phyloP scores from a whole-genome alignment of 2,113 vertebrate genomes.

The Danionella cerebrum region DNA sequence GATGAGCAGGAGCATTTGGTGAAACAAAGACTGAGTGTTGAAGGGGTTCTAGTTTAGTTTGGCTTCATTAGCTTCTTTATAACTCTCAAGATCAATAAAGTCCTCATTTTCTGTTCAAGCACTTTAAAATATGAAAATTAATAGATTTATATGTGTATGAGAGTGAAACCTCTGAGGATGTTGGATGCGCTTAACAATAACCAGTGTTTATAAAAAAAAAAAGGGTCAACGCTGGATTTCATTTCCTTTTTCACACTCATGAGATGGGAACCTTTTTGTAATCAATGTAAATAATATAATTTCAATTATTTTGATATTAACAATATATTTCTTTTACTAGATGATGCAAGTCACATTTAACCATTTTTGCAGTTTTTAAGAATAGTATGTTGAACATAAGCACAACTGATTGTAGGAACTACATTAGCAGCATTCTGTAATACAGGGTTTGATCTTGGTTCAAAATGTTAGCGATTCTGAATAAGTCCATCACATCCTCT shows the following conservation, averaged over 20 bases:
- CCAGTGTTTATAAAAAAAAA: neutral
- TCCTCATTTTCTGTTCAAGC: slow-evolving; percentile 1
- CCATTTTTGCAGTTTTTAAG: slow-evolving; percentile 17
- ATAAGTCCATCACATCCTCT: neutral
- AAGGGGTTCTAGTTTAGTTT: slow-evolving; percentile 15
- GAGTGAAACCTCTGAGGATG: neutral
- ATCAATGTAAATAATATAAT: slow-evolving; percentile 67
- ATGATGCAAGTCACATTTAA: slow-evolving; percentile 25
- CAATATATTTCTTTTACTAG: slow-evolving; percentile 63
- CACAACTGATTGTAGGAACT: slow-evolving; percentile 22
- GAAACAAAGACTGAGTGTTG: neutral
- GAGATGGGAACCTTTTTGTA: slow-evolving; percentile 55
- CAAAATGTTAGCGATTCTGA: too few relatives aligned
- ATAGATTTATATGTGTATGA: slow-evolving; percentile 5
- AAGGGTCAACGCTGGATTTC: neutral
- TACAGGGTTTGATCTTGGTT: neutral
- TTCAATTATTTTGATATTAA: slow-evolving; percentile 71
- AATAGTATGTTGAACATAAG: slow-evolving; percentile 22
- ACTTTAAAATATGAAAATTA: neutral
- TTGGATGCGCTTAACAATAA: neutral
- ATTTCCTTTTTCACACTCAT: neutral
- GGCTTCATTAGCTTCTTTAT: slow-evolving; percentile 9
- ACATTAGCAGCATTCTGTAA: neutral
- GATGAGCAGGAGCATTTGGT: slow-evolving; percentile 7
- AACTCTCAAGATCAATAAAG: slow-evolving; percentile 16